These are phyloP conservation scores for Lissocephala sabroskyi DNA, from an alignment of 2,888 invertebrate genomes.

Conservation along the genomic window DNA sequence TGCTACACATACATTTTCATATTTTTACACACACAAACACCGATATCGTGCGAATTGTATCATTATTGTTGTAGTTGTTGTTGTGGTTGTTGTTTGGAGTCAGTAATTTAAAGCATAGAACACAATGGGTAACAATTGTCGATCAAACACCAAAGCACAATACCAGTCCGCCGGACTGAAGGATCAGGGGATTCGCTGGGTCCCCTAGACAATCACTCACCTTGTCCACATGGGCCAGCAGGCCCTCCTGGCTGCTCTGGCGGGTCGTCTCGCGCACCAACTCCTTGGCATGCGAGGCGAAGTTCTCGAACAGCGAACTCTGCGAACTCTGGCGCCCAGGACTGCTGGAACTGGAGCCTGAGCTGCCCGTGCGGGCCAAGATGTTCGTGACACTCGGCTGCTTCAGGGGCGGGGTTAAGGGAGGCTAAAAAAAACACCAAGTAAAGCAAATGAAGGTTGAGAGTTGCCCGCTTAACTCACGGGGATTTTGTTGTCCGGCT, in stretches of 20 bases:
- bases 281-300: conserved; percentile 91
- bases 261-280: conserved; percentile 89
- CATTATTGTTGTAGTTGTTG: not conserved
- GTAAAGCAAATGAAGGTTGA: not conserved
- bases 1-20: conserved; percentile 48
- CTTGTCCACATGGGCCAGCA: conserved; percentile 92
- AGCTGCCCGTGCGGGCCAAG: conserved; percentile 78
- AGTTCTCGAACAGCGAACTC: conserved; percentile 88
- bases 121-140: no score
- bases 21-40: not conserved
- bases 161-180: conserved; percentile 28
- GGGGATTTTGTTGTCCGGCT: conserved; percentile 56
- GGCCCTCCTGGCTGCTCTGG: conserved; percentile 90
- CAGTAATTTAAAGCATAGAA: no score
- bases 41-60: not conserved
- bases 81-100: conserved; percentile 5
- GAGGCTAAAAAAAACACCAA: conserved; percentile 33
- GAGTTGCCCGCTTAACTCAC: conserved; percentile 37
- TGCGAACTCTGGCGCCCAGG: conserved; percentile 83
- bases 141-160: conserved; percentile 40
- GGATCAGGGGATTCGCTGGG: conserved; percentile 10
- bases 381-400: conserved; percentile 73
- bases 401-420: conserved; percentile 53
- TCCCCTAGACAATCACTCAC: conserved; percentile 73
- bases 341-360: conserved; percentile 76